A percentile compares a stretch with the other conserved stretches of the same genome.
phyloP scores from a whole-genome alignment of 2,113 vertebrate species.

The Alligator sinensis region DNA sequence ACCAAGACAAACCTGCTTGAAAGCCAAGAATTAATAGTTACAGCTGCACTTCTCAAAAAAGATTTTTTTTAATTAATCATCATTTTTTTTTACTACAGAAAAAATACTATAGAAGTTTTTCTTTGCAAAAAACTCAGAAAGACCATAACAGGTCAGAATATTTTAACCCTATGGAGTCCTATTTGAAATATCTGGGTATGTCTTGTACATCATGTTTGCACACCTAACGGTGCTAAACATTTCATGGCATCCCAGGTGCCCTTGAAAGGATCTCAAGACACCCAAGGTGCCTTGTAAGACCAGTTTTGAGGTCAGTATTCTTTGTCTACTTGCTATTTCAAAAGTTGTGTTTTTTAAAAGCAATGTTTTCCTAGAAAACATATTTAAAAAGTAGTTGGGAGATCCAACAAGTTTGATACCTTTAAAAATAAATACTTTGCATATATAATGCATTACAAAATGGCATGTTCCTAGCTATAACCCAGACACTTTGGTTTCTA shows the following conservation, averaged over 20 bases:
- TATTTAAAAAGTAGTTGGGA: not conserved
- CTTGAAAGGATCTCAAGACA: too few relatives aligned
- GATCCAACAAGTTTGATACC: not conserved
- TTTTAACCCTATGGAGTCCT: too few relatives aligned
- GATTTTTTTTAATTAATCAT: not conserved
- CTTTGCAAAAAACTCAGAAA: too few relatives aligned
- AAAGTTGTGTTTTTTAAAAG: not conserved
- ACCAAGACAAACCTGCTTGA: not conserved
- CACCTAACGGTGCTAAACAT: too few relatives aligned
- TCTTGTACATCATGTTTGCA: too few relatives aligned
- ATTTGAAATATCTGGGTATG: too few relatives aligned
- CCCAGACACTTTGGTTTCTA: not conserved
- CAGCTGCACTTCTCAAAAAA: not conserved
- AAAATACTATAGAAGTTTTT: too few relatives aligned
- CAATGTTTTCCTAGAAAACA: not conserved
- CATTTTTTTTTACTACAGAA: not conserved
- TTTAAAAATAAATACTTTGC: not conserved
- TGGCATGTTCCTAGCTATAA: not conserved
- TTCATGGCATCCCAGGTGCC: too few relatives aligned
- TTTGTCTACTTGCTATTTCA: not conserved
- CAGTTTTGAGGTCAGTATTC: not conserved
- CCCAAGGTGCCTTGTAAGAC: not conserved
- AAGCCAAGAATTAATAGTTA: not conserved
- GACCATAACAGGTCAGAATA: too few relatives aligned
- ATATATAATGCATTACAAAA: not conserved